Conservation (phyloP, 2,888 invertebrate species). For the Xanthia icteritia region DNA sequence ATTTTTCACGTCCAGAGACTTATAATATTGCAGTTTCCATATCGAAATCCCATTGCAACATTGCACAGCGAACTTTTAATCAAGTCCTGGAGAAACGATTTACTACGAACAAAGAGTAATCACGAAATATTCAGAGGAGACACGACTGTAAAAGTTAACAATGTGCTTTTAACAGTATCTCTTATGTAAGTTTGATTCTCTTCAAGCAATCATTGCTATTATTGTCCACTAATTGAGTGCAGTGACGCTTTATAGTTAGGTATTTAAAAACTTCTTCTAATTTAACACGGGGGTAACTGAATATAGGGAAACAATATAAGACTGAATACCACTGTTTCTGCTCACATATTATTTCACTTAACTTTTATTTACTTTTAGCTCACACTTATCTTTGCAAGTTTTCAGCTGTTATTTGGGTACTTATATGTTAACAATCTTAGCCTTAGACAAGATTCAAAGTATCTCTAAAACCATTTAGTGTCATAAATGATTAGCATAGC, state of each 20-base stretch:
- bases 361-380: not conserved
- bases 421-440: not conserved
- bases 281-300: not conserved
- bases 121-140: conserved; percentile 40
- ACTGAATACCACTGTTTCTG: not conserved
- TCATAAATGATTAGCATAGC: not conserved
- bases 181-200: not conserved
- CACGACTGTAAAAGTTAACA: not conserved
- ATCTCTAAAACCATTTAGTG: not conserved
- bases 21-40: conserved; percentile 82
- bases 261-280: not conserved
- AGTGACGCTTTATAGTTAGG: not conserved
- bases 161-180: not conserved
- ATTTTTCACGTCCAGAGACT: conserved; percentile 69
- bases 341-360: not conserved
- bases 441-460: not conserved
- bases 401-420: not conserved
- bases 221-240: not conserved
- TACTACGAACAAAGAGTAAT: conserved; percentile 80
- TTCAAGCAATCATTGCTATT: not conserved
- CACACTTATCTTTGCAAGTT: not conserved
- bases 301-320: not conserved
- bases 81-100: conserved; percentile 89
- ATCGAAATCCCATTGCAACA: conserved; percentile 88
- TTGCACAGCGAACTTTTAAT: conserved; percentile 88